These are phyloP conservation scores for Drosophila lowei DNA, from an alignment of 1,140 invertebrate species.

Conservation along the genomic window DNA sequence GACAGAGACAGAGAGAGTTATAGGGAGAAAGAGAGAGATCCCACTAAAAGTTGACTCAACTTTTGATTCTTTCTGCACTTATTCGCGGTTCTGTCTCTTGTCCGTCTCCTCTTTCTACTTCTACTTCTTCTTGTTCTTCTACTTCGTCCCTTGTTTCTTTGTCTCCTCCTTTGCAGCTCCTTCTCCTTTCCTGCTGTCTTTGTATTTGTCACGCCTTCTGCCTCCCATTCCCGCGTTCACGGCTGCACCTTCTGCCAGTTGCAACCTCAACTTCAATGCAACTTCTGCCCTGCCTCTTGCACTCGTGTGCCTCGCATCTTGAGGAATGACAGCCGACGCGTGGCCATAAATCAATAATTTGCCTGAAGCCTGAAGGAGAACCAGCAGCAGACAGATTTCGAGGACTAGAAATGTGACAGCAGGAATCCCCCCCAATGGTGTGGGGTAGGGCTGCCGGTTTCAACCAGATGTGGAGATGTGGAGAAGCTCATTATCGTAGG, in stretches of 20 bases:
- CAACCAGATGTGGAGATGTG: slow-evolving; percentile 1
- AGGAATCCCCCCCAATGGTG: slow-evolving; percentile 16
- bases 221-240: slow-evolving; percentile 12
- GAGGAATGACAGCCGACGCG: slow-evolving; percentile 63
- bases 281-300: neutral
- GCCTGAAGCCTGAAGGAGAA: slow-evolving; percentile 40
- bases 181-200: slow-evolving; percentile 4
- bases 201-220: slow-evolving; percentile 61
- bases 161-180: slow-evolving; percentile 8
- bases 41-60: slow-evolving; percentile 71
- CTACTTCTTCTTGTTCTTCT: neutral
- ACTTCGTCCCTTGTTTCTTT: neutral
- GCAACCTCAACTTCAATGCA: slow-evolving; percentile 29
- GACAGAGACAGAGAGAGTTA: too few species aligned
- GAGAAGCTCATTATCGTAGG: slow-evolving; percentile 21
- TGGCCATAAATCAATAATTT: slow-evolving; percentile 71
- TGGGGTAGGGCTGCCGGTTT: too few species aligned
- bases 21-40: slow-evolving; percentile 7
- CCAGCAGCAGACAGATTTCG: slow-evolving; percentile 9
- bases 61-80: slow-evolving; percentile 34
- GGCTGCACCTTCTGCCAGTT: slow-evolving; percentile 18
- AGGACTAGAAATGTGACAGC: slow-evolving; percentile 41
- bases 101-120: slow-evolving; percentile 3
- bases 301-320: slow-evolving; percentile 44
- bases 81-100: slow-evolving; percentile 14